phyloP scores from a whole-genome alignment of 1,140 invertebrate species.

The Archivesica marissinica region DNA sequence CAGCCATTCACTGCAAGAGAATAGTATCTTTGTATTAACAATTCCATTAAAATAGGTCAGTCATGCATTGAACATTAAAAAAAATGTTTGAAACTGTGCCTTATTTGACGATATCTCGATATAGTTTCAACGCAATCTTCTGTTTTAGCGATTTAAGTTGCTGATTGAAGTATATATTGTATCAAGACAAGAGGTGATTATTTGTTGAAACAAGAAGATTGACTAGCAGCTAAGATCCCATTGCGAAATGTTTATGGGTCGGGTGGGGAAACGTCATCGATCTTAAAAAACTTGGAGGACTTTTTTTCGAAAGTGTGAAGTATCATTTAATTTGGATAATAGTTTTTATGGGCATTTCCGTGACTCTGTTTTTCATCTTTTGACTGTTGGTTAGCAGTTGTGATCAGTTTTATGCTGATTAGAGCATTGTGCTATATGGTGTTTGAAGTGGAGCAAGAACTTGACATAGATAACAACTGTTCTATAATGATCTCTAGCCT shows the following conservation, averaged over 20 bases:
- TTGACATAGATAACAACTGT: no score
- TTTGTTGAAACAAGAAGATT: neutral
- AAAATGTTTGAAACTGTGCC: neutral
- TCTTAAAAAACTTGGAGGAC: neutral
- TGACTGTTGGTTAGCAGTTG: no score
- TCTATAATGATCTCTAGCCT: no score
- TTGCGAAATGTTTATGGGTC: neutral
- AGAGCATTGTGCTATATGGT: no score
- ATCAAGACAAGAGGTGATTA: neutral
- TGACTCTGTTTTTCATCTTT: no score
- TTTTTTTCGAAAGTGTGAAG: neutral
- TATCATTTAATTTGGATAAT: no score
- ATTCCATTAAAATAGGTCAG: neutral
- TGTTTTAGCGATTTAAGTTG: conserved; percentile 12
- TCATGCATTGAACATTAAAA: neutral
- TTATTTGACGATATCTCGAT: conserved; percentile 8
- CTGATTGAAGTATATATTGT: conserved; percentile 14
- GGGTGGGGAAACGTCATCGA: neutral
- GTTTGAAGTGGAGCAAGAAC: no score
- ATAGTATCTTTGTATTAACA: neutral
- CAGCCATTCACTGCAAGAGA: neutral
- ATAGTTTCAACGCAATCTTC: conserved; percentile 5
- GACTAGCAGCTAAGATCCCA: neutral
- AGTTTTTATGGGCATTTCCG: no score
- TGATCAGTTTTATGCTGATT: no score